A percentile compares a stretch with the other conserved stretches of the same genome.
Evolutionary conservation across 2,888 invertebrate species (phyloP).

Genomic region (Molanna angustata): DNA sequence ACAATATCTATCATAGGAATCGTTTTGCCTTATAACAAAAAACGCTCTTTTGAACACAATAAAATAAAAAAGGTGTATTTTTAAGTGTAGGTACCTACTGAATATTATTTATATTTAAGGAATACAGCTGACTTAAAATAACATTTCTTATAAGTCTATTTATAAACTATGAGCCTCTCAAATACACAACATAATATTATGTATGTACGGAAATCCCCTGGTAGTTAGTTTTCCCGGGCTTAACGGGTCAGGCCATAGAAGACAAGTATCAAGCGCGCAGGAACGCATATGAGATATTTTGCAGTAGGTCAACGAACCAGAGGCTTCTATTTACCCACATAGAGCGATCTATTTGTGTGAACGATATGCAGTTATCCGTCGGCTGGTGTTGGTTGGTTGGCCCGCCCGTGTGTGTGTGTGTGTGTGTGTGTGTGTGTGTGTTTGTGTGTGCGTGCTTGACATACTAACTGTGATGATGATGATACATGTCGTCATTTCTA

Average conservation of each 20-base stretch:
- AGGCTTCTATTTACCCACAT: constrained; percentile 28
- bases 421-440: not conserved
- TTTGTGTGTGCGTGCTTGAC: constrained; percentile 16
- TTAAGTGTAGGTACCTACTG: no score
- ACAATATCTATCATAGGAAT: no score
- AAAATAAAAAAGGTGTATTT: no score
- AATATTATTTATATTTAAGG: no score
- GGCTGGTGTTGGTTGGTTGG: constrained; percentile 16
- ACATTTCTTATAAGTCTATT: no score
- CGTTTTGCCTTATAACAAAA: no score
- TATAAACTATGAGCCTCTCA: no score
- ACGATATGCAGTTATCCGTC: constrained; percentile 27
- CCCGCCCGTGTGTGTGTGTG: not conserved
- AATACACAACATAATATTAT: no score
- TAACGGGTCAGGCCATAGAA: no score
- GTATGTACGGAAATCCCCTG: no score
- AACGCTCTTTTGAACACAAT: no score
- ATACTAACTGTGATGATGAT: constrained; percentile 23
- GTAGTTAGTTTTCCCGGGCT: constrained; percentile 10
- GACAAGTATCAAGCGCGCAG: constrained; percentile 17
- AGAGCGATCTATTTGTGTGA: constrained; percentile 27
- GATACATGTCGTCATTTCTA: constrained; percentile 20
- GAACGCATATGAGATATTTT: constrained; percentile 22
- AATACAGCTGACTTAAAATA: no score
- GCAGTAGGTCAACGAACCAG: constrained; percentile 27